These are phyloP conservation scores for Drosophila tripunctata DNA, from an alignment of 2,888 invertebrate genomes.

Conservation along the genomic window DNA sequence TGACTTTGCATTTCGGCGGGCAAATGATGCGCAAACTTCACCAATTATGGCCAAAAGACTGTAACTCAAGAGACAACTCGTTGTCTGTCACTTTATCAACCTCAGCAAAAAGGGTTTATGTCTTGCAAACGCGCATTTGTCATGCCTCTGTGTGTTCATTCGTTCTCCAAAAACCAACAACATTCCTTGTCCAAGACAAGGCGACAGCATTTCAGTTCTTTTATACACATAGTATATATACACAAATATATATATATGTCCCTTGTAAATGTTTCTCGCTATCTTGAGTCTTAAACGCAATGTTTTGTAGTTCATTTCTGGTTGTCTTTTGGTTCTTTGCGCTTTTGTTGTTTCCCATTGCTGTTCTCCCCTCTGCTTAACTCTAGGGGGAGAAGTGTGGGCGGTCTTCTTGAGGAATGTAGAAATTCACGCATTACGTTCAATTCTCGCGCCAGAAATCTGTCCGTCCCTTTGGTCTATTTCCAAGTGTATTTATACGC, in stretches of 20 bases:
- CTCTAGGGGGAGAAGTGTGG: not conserved
- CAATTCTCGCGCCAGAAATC: constrained; percentile 7
- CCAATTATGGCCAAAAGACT: constrained; percentile 37
- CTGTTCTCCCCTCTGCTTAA: not conserved
- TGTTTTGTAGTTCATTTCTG: constrained; percentile 39
- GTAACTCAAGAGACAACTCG: constrained; percentile 25
- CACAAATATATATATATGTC: no score
- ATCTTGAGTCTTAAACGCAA: constrained; percentile 34
- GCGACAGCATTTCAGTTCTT: constrained; percentile 22
- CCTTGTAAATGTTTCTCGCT: constrained; percentile 24
- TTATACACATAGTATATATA: no score
- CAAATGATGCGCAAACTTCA: constrained; percentile 68
- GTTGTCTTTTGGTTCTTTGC: constrained; percentile 8
- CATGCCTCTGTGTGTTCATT: constrained; percentile 26
- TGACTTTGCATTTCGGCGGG: constrained; percentile 68
- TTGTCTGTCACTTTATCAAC: constrained; percentile 71
- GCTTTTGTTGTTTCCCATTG: not conserved
- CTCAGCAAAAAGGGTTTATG: constrained; percentile 62
- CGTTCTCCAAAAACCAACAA: no score
- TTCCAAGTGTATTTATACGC: constrained; percentile 9
- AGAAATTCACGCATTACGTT: constrained; percentile 43
- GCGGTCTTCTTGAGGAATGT: constrained; percentile 25
- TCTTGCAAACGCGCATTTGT: constrained; percentile 56
- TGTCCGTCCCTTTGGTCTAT: not conserved
- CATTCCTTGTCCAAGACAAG: constrained; percentile 11